Evolutionary conservation across 2,888 invertebrate genomes (phyloP), one percentile per base, ranked within the genome.

Genomic region (Tinea semifulvella): DNA sequence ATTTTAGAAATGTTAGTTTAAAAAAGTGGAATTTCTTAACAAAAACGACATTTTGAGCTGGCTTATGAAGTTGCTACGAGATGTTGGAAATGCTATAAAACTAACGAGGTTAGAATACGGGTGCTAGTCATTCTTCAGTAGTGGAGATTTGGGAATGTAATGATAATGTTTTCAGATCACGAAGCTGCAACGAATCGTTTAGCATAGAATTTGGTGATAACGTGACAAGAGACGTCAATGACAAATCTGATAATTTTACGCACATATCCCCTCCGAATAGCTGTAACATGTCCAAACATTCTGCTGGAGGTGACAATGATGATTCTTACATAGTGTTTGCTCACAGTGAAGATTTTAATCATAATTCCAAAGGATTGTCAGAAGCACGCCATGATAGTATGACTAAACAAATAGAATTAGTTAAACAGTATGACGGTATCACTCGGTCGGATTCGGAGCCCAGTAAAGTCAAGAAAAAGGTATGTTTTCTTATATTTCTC

Each of bases 161-260:
- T n/a, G n/a, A n/a, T 19, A 4, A 20, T n/a, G n/a, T 31, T 50
- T 51, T 31, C 54, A 76, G 80, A 53, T 80, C 82, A 0, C 57
- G 65, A 26, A 82, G 82, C 49, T 77, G 76, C 61, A 79, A 69
- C 54, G 80, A 81, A 35, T 82, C 81, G 0, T 66, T 74, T 56
- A 77, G 75, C 53, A 73, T 81, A 46, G 60, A 74, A 0, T 80
- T 79, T 55, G 77, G 74, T 46, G 72, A 74, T 14, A 61, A 71
- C 48, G 63, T 61, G 0, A 56, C 61, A 1, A 61, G 60, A 22
- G 49, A 53, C 11, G 44, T 55, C 5, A 13, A 49, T 6, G 45
- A 42, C 27, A 20, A 16, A 5, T 26, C 35, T 8, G 31, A 43
- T 6, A 28, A 11, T 17, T 42, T 7, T 51, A 16, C 47, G 46